phyloP scores from a whole-genome alignment of 92 coral and sea anemone genomes.

The Phenganax stokvisi region DNA sequence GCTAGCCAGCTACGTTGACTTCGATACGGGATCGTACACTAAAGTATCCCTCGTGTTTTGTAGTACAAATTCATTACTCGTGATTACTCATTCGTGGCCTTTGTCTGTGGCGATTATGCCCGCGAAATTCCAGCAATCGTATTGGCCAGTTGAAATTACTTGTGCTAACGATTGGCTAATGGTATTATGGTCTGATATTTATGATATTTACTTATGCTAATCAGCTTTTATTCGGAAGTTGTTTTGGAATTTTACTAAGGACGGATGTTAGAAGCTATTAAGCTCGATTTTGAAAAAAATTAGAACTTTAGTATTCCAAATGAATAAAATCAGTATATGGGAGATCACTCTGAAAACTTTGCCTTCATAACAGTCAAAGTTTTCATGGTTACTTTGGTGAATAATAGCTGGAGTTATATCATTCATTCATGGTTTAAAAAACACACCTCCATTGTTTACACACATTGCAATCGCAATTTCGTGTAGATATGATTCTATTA shows the following conservation, averaged over 20 bases:
- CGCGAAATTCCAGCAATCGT: slow-evolving; percentile 12
- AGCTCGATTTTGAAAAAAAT: no score
- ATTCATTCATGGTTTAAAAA: no score
- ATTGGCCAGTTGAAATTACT: not conserved
- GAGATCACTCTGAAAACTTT: no score
- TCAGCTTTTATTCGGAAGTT: not conserved
- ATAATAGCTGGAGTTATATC: no score
- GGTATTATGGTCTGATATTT: slow-evolving; percentile 6
- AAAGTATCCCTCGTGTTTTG: slow-evolving; percentile 10
- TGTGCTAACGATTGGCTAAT: slow-evolving; percentile 3
- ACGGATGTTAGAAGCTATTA: no score
- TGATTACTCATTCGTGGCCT: not conserved
- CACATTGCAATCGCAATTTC: no score
- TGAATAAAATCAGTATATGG: no score
- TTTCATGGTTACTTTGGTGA: no score
- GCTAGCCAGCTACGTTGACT: not conserved
- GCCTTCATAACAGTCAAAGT: no score
- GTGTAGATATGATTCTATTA: no score
- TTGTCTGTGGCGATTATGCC: slow-evolving; percentile 18
- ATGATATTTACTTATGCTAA: slow-evolving; percentile 20
- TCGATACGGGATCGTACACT: not conserved
- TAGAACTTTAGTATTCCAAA: no score
- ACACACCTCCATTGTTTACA: no score
- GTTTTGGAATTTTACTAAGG: not conserved
- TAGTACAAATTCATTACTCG: not conserved